A percentile compares a stretch with the other conserved stretches of the same genome.
Evolutionary conservation across 2,797 vertebrate species (phyloP).

Genomic region (Clangula hyemalis): DNA sequence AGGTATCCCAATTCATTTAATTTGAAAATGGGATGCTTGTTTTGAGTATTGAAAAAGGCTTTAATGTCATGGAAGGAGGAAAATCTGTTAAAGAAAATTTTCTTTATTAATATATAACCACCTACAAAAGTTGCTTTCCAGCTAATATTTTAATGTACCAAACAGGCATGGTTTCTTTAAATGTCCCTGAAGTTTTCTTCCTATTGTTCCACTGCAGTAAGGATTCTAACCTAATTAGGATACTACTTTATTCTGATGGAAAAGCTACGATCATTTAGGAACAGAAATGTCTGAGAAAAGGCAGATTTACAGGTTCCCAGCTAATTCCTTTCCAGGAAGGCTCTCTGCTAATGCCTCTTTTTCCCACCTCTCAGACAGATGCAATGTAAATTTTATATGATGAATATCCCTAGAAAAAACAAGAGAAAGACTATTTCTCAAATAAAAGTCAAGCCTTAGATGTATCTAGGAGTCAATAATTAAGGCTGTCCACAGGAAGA

Average conservation of each 20-base stretch:
- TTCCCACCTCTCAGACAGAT: neutral
- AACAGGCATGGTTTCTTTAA: neutral
- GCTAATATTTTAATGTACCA: neutral
- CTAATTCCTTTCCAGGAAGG: neutral
- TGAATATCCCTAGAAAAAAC: neutral
- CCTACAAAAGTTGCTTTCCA: neutral
- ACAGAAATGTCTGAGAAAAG: neutral
- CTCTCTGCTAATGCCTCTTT: neutral
- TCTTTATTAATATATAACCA: neutral
- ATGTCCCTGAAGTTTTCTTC: neutral
- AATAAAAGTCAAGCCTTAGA: neutral
- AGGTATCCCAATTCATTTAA: neutral
- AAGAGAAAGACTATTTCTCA: neutral
- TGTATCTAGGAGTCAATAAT: neutral
- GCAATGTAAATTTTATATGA: neutral
- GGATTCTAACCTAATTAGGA: neutral
- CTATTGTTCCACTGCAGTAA: neutral
- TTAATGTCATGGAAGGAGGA: neutral
- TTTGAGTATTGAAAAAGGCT: neutral
- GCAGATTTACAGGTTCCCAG: neutral
- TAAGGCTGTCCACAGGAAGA: accelerated
- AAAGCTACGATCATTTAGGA: neutral
- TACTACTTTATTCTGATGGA: neutral
- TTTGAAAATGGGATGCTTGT: neutral
- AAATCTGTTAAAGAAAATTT: neutral